Evolutionary conservation across 2,888 invertebrate genomes (phyloP), one percentile per base, ranked within the genome.

Genomic region (Tholera decimalis): DNA sequence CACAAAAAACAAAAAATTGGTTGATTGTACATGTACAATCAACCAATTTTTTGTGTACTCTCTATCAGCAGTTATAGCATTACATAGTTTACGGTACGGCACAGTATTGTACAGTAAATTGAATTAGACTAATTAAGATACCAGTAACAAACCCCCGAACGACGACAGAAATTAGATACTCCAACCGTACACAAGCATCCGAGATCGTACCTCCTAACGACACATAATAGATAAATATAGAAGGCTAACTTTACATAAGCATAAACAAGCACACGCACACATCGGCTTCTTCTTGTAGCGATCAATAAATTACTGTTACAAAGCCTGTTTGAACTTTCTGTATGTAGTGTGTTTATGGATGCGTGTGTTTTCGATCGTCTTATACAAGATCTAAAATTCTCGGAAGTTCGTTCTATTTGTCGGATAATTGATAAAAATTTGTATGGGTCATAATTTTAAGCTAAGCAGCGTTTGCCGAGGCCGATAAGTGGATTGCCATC

Each of bases 131-230:
- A 44, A 22, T 11, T 1, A 11, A 33, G 28, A 28, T 51, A 22
- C 44, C 24, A 39, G 20, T 26, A 39, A 46, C 49, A 43, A 67
- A 37, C 15, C 30, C 35, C 15, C 24, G 7, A 44, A 35, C 44
- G 22, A 39, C 43, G 44, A 43, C n/a, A 49, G 37, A 47, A 62
- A 47, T 57, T 56, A 20, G 46, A 41, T 28, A 56, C 15, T 2
- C 11, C 9, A 41, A 18, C 18, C 15, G 35, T 13, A 26, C 18
- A 30, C 37, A 57, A 20, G 20, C 37, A 33, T 46, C 9, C 3
- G 5, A 6, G 33, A 20, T 66, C n/a, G n/a, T 41, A 35, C 2
- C 9, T 1, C n/a, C 22, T 22, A 8, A 35, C 22, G 1, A 13
- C 33, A 41, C 18, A 33, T n/a, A 66, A 18, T 43, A 33, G 1